Evolutionary conservation across 2,113 vertebrate species (phyloP), one percentile per base, ranked within the genome.

Genomic region (Ameiurus melas): DNA sequence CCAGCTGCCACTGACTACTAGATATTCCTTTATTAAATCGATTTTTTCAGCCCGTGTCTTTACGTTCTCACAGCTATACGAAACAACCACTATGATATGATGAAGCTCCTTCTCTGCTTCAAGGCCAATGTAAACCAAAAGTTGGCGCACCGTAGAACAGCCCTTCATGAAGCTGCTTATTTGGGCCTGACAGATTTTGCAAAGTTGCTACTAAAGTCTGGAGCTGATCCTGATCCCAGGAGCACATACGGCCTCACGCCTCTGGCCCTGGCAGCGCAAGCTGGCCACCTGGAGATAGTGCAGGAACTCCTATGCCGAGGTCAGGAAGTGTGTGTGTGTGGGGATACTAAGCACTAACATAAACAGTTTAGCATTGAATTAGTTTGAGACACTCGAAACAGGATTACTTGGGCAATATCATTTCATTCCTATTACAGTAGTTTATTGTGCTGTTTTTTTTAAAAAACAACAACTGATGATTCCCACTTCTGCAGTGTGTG

Each of bases 211-310:
- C 94, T 99, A 91, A 91, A 39, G 33, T 94, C 95, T 0, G 96
- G 97, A 60, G 98, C 98, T 0, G 87, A 94, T 3, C 91, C 94
- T 0, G 97, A 99, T 90, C 95, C 96, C 4, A 93, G 91, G 77
- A 99, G 97, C 91, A 91, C 96, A n/a, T 98, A 97, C 3, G 97
- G 98, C 9, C 96, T 99, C 92, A 99, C 98, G 0, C 98, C 98
- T 12, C 95, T 99, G 71, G 98, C 98, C 0, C 94, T 99, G 87
- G 98, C 98, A 12, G 97, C 98, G 43, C 97, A 98, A 93, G 92
- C 79, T 0, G 98, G 97, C 83, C 96, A 98, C 89, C 94, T 94
- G 71, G 94, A 97, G 87, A 93, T 98, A 89, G 96, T 97, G 92
- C 91, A 96, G 87, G 91, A 93, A 1, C 93, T 99, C 39, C 66